A percentile compares a stretch with the other conserved stretches of the same genome.
Conservation (phyloP, 2,113 vertebrate species). For the Sander lucioperca region DNA sequence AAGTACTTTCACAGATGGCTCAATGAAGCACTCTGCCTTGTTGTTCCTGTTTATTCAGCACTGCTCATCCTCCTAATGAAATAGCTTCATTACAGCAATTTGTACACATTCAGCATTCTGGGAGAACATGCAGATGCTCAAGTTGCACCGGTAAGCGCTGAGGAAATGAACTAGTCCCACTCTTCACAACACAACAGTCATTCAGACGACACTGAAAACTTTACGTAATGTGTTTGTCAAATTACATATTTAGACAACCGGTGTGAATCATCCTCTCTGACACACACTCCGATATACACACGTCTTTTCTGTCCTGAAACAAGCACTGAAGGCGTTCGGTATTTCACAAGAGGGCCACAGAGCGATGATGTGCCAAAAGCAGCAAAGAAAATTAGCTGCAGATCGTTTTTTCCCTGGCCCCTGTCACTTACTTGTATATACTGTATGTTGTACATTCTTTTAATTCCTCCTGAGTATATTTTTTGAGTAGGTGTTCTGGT, state of each 20-base stretch:
- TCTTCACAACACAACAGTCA: slow-evolving; percentile 31
- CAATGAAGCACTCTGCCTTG: slow-evolving; percentile 72
- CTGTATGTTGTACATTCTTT: no score
- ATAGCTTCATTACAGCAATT: slow-evolving; percentile 82
- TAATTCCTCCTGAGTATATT: no score
- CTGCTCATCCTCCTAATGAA: slow-evolving; percentile 79
- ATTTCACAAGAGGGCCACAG: not conserved
- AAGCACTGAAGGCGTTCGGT: not conserved
- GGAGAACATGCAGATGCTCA: slow-evolving; percentile 67
- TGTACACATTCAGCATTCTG: slow-evolving; percentile 77
- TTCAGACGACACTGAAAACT: slow-evolving; percentile 29
- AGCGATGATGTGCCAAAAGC: not conserved
- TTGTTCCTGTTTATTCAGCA: slow-evolving; percentile 83
- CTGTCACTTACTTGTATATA: not conserved
- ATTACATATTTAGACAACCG: slow-evolving; percentile 24
- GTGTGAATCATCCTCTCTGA: not conserved
- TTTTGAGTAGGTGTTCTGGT: no score
- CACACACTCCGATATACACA: not conserved
- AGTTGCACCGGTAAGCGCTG: slow-evolving; percentile 66
- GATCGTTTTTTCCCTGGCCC: not conserved
- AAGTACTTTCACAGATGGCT: slow-evolving; percentile 80
- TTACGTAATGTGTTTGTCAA: slow-evolving; percentile 18
- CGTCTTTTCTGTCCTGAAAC: not conserved
- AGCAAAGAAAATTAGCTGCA: no score
- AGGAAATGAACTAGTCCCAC: slow-evolving; percentile 47